Base-by-base conservation (phyloP, 2,113 vertebrate species). In the Austrofundulus limnaeus region DNA sequence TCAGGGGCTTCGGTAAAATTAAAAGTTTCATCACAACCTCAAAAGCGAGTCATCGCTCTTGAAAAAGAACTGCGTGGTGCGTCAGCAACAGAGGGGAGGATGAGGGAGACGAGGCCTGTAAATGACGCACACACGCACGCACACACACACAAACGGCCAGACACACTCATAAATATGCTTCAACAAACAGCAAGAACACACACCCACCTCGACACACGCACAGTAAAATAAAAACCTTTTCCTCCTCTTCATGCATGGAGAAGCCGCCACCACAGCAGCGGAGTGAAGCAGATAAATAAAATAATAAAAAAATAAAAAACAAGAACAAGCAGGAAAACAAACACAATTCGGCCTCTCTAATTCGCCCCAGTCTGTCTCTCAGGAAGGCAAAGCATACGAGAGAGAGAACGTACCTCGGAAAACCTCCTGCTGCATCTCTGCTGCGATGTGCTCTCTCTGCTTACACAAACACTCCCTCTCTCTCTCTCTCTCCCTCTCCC, bases 391-490 rank as follows among this genome's bases (percentile, higher is more conserved):
- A 92, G 89, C 90, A 91, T 90, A 92, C 89, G 90, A 90, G 90
- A 91, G 85, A 91, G 91, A 91, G 85, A 91, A 93, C 92, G 86
- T 93, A 93, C 92, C 92, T 93, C 89, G 87, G 80, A 87, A 92
- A 91, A 90, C 88, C 91, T 92, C 90, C 87, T 91, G 92, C 92
- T 92, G 91, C 92, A 93, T 93, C 91, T 93, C 91, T 89, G 92
- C 90, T 92, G 92, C 91, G 92, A 91, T 92, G 90, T 92, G 91
- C 92, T 90, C 85, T 90, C 91, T 88, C 84, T 85, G 82, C 88
- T 89, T 80, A 84, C 85, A 86, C 90, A n/a, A n/a, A n/a, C n/a
- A n/a, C n/a, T n/a, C n/a, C n/a, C n/a, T 87, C 88, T 72, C 87
- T 78, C 75, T 72, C 77, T 74, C 84, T 71, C 86, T 62, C 75